A percentile compares a stretch with the other conserved stretches of the same genome.
phyloP scores from a whole-genome alignment of 1,140 invertebrate species.

The Pantala flavescens region DNA sequence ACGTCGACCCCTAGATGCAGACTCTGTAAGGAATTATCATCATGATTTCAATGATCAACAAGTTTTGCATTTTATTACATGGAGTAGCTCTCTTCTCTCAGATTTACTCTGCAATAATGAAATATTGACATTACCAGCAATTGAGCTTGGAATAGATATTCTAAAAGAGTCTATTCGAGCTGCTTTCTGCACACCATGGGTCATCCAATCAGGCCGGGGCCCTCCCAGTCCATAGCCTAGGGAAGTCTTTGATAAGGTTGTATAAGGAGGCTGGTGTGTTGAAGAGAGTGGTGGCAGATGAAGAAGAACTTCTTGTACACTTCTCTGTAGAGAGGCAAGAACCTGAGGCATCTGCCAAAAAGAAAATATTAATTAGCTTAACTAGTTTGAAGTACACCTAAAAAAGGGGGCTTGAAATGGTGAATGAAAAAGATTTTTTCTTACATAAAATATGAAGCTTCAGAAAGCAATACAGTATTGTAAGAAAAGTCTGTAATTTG shows the following conservation, averaged over 20 bases:
- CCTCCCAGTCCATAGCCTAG: neutral
- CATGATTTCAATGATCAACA: neutral
- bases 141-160: conserved; percentile 9
- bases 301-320: conserved; percentile 75
- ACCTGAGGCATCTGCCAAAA: conserved; percentile 70
- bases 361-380: conserved; percentile 16
- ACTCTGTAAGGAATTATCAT: neutral
- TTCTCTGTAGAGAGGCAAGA: conserved; percentile 74
- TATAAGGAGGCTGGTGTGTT: neutral
- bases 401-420: too few relatives aligned
- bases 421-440: too few relatives aligned
- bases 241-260: neutral
- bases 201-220: conserved; percentile 75
- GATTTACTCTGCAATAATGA: too few relatives aligned
- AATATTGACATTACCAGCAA: conserved; percentile 12
- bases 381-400: too few relatives aligned
- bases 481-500: too few relatives aligned
- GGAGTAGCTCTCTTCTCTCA: too few relatives aligned
- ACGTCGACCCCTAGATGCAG: neutral
- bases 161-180: conserved; percentile 61
- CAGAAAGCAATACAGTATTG: too few relatives aligned
- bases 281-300: neutral
- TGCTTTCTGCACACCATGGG: conserved; percentile 69
- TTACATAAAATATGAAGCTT: too few relatives aligned
- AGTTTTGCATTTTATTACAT: too few relatives aligned